Evolutionary conservation across 2,113 vertebrate genomes (phyloP).

Genomic region (Bos taurus): DNA sequence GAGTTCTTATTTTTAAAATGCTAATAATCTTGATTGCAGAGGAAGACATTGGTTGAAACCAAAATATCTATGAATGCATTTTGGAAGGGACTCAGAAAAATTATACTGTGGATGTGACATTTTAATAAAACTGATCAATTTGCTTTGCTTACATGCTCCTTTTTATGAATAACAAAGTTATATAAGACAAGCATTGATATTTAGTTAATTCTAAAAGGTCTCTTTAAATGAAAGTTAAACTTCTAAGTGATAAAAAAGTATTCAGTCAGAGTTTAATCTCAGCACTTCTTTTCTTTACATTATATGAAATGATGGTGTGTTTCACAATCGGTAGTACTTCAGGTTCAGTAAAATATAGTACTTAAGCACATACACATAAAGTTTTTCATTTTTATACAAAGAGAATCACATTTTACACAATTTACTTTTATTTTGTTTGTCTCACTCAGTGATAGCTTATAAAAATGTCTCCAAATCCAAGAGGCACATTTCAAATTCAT

Average conservation of each 20-base stretch:
- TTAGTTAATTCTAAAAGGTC: not conserved
- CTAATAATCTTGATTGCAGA: not conserved
- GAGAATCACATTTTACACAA: not conserved
- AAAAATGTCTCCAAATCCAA: not conserved
- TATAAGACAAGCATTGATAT: not conserved
- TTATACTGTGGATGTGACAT: not conserved
- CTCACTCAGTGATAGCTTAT: not conserved
- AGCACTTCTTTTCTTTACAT: not conserved
- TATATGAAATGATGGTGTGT: not conserved
- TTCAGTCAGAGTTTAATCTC: not conserved
- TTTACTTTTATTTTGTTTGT: not conserved
- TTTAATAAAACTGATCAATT: not conserved
- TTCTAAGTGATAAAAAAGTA: not conserved
- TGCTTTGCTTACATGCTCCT: not conserved
- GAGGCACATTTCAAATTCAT: not conserved
- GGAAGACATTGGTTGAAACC: not conserved
- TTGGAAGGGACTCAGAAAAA: not conserved
- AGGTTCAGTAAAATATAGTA: not conserved
- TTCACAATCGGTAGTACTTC: not conserved
- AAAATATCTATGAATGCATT: not conserved
- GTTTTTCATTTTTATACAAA: not conserved
- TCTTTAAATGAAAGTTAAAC: not conserved
- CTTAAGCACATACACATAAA: not conserved
- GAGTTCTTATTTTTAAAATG: not conserved
- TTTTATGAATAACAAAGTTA: not conserved